Evolutionary conservation across 2,888 invertebrate species (phyloP).

Genomic region (Sesia apiformis): DNA sequence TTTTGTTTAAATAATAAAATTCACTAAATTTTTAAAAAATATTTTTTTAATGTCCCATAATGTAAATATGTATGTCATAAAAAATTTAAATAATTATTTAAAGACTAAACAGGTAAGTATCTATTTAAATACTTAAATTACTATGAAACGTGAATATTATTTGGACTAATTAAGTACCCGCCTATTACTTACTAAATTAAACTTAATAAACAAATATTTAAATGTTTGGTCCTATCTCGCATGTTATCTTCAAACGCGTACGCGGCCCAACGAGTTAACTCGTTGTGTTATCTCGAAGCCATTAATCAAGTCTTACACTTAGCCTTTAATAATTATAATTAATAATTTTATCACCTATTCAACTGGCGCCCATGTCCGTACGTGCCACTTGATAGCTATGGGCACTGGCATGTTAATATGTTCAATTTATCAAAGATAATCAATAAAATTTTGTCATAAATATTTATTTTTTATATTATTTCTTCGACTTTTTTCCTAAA

Average conservation of each 20-base stretch:
- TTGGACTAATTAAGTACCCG: no score
- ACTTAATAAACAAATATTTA: not conserved
- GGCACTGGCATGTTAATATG: not conserved
- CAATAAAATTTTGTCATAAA: not conserved
- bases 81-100: no score
- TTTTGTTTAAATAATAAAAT: no score
- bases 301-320: constrained; percentile 55
- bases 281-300: constrained; percentile 38
- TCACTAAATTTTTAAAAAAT: no score
- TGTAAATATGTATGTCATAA: no score
- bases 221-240: constrained; percentile 11
- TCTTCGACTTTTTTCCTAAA: not conserved
- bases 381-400: constrained; percentile 12
- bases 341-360: constrained; percentile 64
- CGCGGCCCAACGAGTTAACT: constrained; percentile 23
- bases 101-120: no score
- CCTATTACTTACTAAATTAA: no score
- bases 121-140: no score
- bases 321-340: constrained; percentile 61
- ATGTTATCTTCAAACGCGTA: constrained; percentile 14
- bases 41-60: no score
- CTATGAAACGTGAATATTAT: no score
- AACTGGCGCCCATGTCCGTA: constrained; percentile 21
- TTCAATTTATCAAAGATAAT: not conserved
- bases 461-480: not conserved